These are phyloP conservation scores for Gobiocypris rarus DNA, from an alignment of 2,113 vertebrate species.

Conservation along the genomic window DNA sequence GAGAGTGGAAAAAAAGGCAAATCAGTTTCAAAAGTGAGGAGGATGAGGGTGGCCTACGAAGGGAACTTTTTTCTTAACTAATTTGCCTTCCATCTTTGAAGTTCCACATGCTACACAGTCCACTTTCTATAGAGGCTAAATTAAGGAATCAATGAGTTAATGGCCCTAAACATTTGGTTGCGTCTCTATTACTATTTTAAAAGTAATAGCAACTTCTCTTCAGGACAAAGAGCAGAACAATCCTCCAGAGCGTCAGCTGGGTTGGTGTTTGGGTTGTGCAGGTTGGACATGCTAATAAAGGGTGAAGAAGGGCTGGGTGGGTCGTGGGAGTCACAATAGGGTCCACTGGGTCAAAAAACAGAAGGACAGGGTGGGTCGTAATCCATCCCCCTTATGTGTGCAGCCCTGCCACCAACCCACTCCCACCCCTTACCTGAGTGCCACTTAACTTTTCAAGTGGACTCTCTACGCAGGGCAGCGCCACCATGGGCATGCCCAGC, in stretches of 20 bases:
- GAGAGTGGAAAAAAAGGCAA: background rate
- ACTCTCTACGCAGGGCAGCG: conserved; percentile 81
- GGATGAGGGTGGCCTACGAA: conserved; percentile 33
- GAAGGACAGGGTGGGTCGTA: conserved; percentile 59
- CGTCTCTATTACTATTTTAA: background rate
- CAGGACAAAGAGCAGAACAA: background rate
- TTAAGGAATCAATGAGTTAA: background rate
- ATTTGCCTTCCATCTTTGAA: background rate
- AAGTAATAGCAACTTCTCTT: conserved; percentile 3
- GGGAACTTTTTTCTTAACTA: conserved; percentile 9
- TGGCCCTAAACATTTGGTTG: background rate
- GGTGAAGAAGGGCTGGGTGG: conserved; percentile 65
- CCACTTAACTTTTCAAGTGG: conserved; percentile 94
- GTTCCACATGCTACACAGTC: background rate
- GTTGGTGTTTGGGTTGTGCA: conserved; percentile 38
- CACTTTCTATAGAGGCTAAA: background rate
- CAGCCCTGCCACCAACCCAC: conserved; percentile 49
- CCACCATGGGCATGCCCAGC: conserved; percentile 76
- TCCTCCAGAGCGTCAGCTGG: conserved; percentile 56
- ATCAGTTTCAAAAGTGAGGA: conserved; percentile 36
- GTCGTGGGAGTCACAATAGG: conserved; percentile 43
- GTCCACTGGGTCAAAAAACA: conserved; percentile 63
- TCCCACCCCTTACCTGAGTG: conserved; percentile 85
- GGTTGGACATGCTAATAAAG: conserved; percentile 57
- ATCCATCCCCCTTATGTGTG: conserved; percentile 50